Evolutionary conservation across 2,888 invertebrate genomes (phyloP).

Genomic region (Mythimna ferrago): DNA sequence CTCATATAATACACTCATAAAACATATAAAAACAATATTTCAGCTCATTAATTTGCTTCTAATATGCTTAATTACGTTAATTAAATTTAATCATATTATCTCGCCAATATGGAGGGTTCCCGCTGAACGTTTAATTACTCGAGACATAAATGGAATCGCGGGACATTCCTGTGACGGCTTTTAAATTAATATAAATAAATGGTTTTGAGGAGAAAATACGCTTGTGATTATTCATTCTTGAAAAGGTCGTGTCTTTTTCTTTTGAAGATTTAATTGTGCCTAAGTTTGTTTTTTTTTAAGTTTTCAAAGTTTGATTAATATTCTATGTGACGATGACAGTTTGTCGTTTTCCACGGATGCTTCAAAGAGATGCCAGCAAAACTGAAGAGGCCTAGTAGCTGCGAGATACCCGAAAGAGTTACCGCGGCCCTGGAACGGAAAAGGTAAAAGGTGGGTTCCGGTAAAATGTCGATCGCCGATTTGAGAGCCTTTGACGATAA

Average conservation of each 20-base stretch:
- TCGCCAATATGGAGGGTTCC: constrained; percentile 65
- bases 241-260: neutral
- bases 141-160: constrained; percentile 51
- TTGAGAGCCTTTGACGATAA: neutral
- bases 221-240: constrained; percentile 25
- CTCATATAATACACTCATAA: constrained; percentile 27
- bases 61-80: constrained; percentile 69
- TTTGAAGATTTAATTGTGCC: constrained; percentile 8
- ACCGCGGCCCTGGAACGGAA: no score
- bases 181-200: constrained; percentile 50
- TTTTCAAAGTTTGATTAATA: no score
- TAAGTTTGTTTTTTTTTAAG: neutral
- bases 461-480: neutral
- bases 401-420: no score
- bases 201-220: constrained; percentile 24
- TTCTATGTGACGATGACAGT: no score
- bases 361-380: no score
- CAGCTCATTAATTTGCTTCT: constrained; percentile 61
- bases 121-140: constrained; percentile 66
- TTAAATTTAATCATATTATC: constrained; percentile 73
- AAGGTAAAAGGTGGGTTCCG: no score
- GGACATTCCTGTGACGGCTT: constrained; percentile 29
- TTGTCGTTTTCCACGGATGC: no score
- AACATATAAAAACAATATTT: constrained; percentile 53
- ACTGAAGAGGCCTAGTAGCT: no score